Evolutionary conservation across 2,888 invertebrate genomes (phyloP).

Genomic region (Gandaritis pyraliata): DNA sequence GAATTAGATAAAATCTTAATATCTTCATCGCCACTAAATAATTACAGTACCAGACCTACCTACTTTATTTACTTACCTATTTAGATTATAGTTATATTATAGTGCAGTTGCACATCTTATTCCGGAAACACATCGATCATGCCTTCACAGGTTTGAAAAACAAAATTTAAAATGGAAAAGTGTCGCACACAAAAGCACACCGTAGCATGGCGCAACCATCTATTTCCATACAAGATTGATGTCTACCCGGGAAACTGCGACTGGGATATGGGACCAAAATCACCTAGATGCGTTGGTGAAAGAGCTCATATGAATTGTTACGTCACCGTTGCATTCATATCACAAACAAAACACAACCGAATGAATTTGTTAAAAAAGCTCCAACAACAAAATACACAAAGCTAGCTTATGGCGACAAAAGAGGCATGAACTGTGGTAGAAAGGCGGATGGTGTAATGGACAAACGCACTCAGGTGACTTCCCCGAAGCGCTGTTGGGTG

Average conservation of each 20-base stretch:
- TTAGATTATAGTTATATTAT: conserved; percentile 4
- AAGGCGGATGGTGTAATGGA: conserved; percentile 61
- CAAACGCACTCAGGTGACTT: conserved; percentile 69
- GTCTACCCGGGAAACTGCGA: conserved; percentile 51
- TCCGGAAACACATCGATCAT: conserved; percentile 57
- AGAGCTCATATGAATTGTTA: not conserved
- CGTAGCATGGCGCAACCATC: conserved; percentile 51
- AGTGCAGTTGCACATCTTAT: conserved; percentile 26
- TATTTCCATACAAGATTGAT: conserved; percentile 69
- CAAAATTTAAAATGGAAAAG: conserved; percentile 44
- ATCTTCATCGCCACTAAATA: too few species aligned
- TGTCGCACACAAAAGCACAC: conserved; percentile 47
- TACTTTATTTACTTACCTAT: not conserved
- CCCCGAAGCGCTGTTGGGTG: conserved; percentile 69
- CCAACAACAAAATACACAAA: conserved; percentile 41
- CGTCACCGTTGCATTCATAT: not conserved
- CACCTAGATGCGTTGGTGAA: not conserved
- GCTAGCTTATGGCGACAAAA: conserved; percentile 31
- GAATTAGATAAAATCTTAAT: too few species aligned
- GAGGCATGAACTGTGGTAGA: conserved; percentile 37
- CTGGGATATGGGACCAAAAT: conserved; percentile 51
- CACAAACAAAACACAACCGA: conserved; percentile 8
- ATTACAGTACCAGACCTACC: too few species aligned
- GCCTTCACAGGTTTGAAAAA: conserved; percentile 25
- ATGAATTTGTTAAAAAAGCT: conserved; percentile 13